Conservation (phyloP, 35 echinoderm and acorn worm species). For the Strongylocentrotus purpuratus region DNA sequence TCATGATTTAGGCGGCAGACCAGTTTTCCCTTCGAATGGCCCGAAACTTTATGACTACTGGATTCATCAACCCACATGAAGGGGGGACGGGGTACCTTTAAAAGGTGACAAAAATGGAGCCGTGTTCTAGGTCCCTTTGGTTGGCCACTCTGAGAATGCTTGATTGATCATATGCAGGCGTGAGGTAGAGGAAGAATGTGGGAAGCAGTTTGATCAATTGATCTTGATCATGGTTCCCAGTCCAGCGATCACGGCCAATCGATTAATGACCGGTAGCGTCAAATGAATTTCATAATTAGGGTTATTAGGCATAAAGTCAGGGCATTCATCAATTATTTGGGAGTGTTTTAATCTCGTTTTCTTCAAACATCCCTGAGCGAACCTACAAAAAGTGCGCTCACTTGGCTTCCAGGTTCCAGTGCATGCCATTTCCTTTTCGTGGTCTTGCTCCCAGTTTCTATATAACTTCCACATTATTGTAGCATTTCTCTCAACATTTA, state of each 20-base stretch:
- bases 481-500: not conserved
- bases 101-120: not conserved
- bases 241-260: not conserved
- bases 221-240: not conserved
- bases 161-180: not conserved
- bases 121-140: not conserved
- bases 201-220: not conserved
- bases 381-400: not conserved
- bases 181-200: not conserved
- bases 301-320: not conserved
- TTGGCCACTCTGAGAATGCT: not conserved
- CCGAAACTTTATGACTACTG: not conserved
- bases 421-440: no score
- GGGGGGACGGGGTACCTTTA: not conserved
- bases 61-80: not conserved
- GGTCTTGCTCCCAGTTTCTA: not conserved
- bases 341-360: not conserved
- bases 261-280: slow-evolving; percentile 8
- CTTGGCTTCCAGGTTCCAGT: not conserved
- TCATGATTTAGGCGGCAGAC: not conserved
- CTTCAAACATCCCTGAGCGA: not conserved
- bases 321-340: not conserved
- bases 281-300: slow-evolving; percentile 19
- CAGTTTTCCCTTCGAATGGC: not conserved
- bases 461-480: not conserved